Evolutionary conservation across 2,113 vertebrate genomes (phyloP).

Genomic region (Hymenochirus boettgeri): DNA sequence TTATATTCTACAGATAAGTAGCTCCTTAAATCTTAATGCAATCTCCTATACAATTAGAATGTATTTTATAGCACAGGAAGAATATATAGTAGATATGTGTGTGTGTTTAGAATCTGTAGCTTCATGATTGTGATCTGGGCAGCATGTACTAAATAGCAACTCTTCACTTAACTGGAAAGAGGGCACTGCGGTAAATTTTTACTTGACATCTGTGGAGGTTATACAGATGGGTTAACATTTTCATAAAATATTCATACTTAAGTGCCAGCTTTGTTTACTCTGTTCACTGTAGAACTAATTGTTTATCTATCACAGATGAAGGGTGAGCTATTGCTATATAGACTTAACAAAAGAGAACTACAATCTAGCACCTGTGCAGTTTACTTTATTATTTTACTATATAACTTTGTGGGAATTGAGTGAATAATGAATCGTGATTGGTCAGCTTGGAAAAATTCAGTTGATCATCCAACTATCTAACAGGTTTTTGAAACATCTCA

Average conservation of each 20-base stretch:
- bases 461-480: too few relatives aligned
- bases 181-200: conserved; percentile 24
- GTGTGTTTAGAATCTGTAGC: conserved; percentile 6
- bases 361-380: not conserved
- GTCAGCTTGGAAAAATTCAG: too few relatives aligned
- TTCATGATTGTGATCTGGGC: conserved; percentile 39
- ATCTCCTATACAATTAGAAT: too few relatives aligned
- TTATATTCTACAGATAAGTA: too few relatives aligned
- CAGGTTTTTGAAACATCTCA: too few relatives aligned
- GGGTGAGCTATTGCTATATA: conserved; percentile 7
- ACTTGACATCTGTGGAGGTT: conserved; percentile 38
- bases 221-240: conserved; percentile 36
- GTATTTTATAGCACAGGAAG: too few relatives aligned
- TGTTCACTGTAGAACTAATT: conserved; percentile 14
- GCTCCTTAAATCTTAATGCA: too few relatives aligned
- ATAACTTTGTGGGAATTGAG: not conserved
- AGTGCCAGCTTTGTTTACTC: conserved; percentile 40
- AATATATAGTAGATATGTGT: too few relatives aligned
- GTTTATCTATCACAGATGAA: conserved; percentile 8
- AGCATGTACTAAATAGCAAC: conserved; percentile 26
- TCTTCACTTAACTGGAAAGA: conserved; percentile 39
- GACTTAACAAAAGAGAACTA: not conserved
- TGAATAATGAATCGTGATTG: too few relatives aligned
- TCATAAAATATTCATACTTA: conserved; percentile 41
- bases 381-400: not conserved